Evolutionary conservation across 2,797 vertebrate species (phyloP), one percentile per base, ranked within the genome.

Genomic region (Oreonectes daqikongensis): DNA sequence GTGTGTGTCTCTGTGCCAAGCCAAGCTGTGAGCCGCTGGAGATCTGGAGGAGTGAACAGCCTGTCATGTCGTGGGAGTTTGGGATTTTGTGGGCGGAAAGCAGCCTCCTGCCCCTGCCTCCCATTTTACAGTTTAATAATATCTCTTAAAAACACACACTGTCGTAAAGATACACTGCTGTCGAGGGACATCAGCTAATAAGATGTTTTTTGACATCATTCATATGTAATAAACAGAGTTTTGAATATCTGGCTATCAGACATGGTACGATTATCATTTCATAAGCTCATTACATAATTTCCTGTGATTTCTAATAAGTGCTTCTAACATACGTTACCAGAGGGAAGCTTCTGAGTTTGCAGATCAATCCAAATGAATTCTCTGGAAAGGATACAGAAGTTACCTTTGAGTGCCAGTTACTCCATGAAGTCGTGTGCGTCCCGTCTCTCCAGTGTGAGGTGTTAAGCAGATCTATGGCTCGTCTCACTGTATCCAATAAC

Each of bases 21-120:
- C 77, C 85, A 75, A 81, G 59, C 60, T 77, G 83, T 50, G 75
- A 81, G 74, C 71, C 53, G 44, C 18, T 32, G 30, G 74, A 69
- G 77, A 72, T 6, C 53, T 69, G 83, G 75, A 80, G 80, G 79
- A 50, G 68, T 79, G 72, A 63, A 35, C 64, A 20, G 67, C 50
- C 55, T 82, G 66, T 77, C 81, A 77, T 75, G 52, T 69, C 15
- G 81, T 77, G 63, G 74, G 81, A 78, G 81, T 79, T 79, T 38
- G 40, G 78, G 69, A 69, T 60, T 66, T 28, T 63, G 82, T 79
- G 72, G 75, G 69, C 24, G 72, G 76, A 73, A 52, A 44, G 55
- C 63, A 20, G 72, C 64, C 69, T 75, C 46, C 69, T 44, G 24
- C 71, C 46, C 52, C 42, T 28, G 28, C 50, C 48, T 64, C 69